Conservation (phyloP, 1,140 invertebrate species). For the Euwallacea fornicatus region DNA sequence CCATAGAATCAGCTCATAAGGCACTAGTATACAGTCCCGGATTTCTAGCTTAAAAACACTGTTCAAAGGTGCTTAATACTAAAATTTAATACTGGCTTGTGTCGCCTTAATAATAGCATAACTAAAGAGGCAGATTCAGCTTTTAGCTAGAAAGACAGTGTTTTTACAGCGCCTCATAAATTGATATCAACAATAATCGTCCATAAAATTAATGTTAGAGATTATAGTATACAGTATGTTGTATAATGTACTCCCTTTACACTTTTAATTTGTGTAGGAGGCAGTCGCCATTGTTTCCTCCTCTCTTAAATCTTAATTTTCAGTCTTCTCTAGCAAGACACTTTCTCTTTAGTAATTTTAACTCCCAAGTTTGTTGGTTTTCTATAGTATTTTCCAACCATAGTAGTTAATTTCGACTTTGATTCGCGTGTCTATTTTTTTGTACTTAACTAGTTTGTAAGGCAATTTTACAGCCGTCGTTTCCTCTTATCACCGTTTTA, state of each 20-base stretch:
- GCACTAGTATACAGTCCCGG: slow-evolving; percentile 17
- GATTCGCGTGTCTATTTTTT: slow-evolving; percentile 22
- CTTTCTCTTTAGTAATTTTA: too few species aligned
- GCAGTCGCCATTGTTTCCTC: not conserved
- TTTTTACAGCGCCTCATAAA: slow-evolving; percentile 34
- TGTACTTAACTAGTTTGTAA: slow-evolving; percentile 43
- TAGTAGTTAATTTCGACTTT: too few species aligned
- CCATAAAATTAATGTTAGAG: slow-evolving; percentile 50
- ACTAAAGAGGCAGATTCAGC: not conserved
- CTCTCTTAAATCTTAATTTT: too few species aligned
- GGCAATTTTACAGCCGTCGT: slow-evolving; percentile 27
- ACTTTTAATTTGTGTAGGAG: slow-evolving; percentile 18
- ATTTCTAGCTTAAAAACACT: slow-evolving; percentile 28
- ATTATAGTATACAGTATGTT: slow-evolving; percentile 47
- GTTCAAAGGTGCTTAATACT: not conserved
- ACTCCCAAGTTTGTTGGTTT: too few species aligned
- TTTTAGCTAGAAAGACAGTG: slow-evolving; percentile 17
- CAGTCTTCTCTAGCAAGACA: too few species aligned
- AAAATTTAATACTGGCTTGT: slow-evolving; percentile 8
- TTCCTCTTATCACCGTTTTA: slow-evolving; percentile 29
- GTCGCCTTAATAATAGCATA: not conserved
- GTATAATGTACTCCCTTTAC: slow-evolving; percentile 43
- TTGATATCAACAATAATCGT: slow-evolving; percentile 53
- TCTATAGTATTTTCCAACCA: too few species aligned
- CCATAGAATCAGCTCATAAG: slow-evolving; percentile 30